A percentile compares a stretch with the other conserved stretches of the same genome.
phyloP scores from a whole-genome alignment of 64 coral and sea anemone species.

The Stichodactyla helianthus region DNA sequence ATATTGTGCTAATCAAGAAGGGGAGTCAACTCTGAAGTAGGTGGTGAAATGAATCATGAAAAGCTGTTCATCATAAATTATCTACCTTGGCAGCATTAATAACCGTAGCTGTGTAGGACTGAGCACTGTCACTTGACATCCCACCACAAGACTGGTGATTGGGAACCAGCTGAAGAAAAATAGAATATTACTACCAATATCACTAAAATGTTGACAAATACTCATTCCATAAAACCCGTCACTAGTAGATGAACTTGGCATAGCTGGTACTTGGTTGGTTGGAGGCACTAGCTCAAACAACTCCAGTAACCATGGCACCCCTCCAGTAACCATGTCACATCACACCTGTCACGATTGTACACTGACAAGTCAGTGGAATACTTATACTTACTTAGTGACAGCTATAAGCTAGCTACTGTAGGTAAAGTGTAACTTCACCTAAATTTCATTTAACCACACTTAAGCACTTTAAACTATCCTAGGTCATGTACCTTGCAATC shows the following conservation, averaged over 20 bases:
- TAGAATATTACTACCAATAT: not conserved
- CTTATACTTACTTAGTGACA: not conserved
- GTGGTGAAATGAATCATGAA: not conserved
- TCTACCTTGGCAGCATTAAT: conserved; percentile 93
- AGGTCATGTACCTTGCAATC: conserved; percentile 74
- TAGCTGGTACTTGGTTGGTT: too few species aligned
- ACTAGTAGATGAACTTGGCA: too few species aligned
- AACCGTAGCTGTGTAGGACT: conserved; percentile 94
- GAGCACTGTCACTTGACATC: conserved; percentile 76
- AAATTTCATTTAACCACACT: too few species aligned
- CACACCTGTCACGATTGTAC: too few species aligned
- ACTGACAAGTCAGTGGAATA: too few species aligned
- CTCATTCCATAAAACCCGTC: not conserved
- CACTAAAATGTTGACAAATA: not conserved
- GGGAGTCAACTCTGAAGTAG: too few species aligned
- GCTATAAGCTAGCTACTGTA: not conserved
- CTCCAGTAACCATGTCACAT: too few species aligned
- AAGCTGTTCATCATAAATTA: not conserved
- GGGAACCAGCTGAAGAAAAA: conserved; percentile 59
- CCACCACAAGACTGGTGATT: conserved; percentile 97
- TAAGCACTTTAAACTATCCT: not conserved
- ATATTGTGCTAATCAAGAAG: too few species aligned
- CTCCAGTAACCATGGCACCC: too few species aligned
- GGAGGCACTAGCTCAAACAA: too few species aligned
- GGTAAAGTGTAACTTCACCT: too few species aligned